Percentiles rank a stretch among this genome's conserved stretches.
Conservation (phyloP, 2,888 invertebrate genomes). For the Oscheius sp. region DNA sequence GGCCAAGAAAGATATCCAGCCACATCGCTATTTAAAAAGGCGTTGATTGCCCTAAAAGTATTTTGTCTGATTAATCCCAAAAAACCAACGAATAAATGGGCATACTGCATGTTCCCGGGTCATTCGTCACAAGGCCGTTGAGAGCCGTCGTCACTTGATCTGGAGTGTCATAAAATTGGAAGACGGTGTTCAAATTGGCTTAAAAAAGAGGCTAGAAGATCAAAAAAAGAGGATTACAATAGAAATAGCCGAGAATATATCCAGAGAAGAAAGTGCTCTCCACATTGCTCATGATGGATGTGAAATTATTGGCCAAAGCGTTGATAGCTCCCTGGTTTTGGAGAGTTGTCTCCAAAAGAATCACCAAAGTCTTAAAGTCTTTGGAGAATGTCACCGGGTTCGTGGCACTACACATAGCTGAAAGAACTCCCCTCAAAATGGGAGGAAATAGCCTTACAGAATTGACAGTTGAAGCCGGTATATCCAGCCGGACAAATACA, state of each 20-base stretch:
- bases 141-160: conserved; percentile 33
- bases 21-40: neutral
- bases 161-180: conserved; percentile 26
- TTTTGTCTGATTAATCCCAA: neutral
- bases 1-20: conserved; percentile 15
- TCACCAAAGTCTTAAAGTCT: conserved; percentile 43
- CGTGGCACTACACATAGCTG: conserved; percentile 36
- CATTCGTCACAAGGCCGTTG: conserved; percentile 26
- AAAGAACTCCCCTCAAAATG: neutral
- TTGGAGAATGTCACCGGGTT: conserved; percentile 32
- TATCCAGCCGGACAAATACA: conserved; percentile 55
- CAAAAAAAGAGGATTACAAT: conserved; percentile 30
- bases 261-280: conserved; percentile 46
- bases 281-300: conserved; percentile 28
- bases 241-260: conserved; percentile 53
- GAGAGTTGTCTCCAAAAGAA: conserved; percentile 46
- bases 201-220: conserved; percentile 5
- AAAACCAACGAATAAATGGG: conserved; percentile 14
- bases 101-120: conserved; percentile 39
- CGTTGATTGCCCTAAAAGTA: conserved; percentile 5
- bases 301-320: conserved; percentile 34
- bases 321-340: conserved; percentile 37
- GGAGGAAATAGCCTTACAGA: conserved; percentile 17
- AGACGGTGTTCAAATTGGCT: conserved; percentile 38
- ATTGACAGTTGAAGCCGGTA: conserved; percentile 50